These are phyloP conservation scores for Phorcus lineatus DNA, from an alignment of 2,888 invertebrate species.

Conservation along the genomic window DNA sequence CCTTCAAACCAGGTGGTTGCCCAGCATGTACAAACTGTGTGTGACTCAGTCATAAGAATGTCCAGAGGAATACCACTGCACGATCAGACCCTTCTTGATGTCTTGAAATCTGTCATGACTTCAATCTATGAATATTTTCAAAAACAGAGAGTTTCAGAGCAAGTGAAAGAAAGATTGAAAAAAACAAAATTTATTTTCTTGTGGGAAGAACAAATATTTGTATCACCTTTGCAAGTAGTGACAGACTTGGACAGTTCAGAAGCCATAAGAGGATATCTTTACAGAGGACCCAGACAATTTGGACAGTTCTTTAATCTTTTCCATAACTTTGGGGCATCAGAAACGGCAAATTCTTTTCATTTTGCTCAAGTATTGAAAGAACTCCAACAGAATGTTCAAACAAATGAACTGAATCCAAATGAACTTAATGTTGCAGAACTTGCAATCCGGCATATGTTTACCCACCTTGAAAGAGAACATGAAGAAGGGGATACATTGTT, in stretches of 20 bases:
- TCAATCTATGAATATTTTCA: background rate
- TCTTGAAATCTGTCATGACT: background rate
- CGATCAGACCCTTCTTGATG: background rate
- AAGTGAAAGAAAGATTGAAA: background rate
- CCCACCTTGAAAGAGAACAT: constrained; percentile 1
- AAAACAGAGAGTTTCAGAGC: background rate
- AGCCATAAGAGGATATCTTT: constrained; percentile 52
- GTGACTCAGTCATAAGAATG: background rate
- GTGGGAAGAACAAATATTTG: constrained; percentile 32
- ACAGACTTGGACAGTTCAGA: constrained; percentile 32
- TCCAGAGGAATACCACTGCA: background rate
- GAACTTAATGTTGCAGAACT: constrained; percentile 39
- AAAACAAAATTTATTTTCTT: constrained; percentile 27
- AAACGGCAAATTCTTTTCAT: constrained; percentile 40
- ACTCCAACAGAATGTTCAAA: constrained; percentile 33
- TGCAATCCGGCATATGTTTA: constrained; percentile 35
- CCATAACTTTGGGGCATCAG: constrained; percentile 45
- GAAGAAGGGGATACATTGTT: background rate
- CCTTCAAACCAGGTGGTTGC: constrained; percentile 21
- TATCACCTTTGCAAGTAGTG: constrained; percentile 46
- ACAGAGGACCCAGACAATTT: constrained; percentile 45
- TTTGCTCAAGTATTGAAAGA: constrained; percentile 48
- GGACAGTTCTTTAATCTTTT: constrained; percentile 49
- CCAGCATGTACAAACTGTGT: constrained; percentile 28
- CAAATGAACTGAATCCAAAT: constrained; percentile 39